Conservation (phyloP, 2,113 vertebrate genomes). For the Protobothrops mucrosquamatus region DNA sequence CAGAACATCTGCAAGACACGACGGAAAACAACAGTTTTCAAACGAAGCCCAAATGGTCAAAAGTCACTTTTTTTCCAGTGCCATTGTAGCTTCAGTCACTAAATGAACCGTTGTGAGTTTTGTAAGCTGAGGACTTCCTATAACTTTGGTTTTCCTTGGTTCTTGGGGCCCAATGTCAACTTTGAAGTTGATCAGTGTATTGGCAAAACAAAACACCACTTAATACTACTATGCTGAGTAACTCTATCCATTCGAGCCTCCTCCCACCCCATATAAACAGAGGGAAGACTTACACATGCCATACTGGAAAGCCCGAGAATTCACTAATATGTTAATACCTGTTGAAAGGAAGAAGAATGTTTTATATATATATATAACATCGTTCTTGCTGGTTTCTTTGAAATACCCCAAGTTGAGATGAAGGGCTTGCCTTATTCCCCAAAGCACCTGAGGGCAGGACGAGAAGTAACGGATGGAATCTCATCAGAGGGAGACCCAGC, state of each 20-base stretch:
- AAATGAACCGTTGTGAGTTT: too few relatives aligned
- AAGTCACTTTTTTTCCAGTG: too few relatives aligned
- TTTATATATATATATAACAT: not conserved
- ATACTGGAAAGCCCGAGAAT: conserved; percentile 91
- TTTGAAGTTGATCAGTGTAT: too few relatives aligned
- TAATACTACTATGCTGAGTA: not conserved
- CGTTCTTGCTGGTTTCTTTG: not conserved
- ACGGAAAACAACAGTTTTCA: not conserved
- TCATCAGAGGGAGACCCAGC: rapidly evolving
- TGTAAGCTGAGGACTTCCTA: too few relatives aligned
- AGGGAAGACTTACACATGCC: conserved; percentile 87
- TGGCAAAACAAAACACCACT: not conserved
- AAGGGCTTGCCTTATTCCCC: not conserved
- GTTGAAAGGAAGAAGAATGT: conserved; percentile 35
- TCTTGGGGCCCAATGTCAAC: too few relatives aligned
- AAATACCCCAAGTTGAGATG: not conserved
- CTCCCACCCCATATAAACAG: not conserved
- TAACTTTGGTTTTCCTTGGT: too few relatives aligned
- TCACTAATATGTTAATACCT: conserved; percentile 96
- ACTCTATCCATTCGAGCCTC: too few relatives aligned
- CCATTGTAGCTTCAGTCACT: too few relatives aligned
- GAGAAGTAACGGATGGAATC: not conserved
- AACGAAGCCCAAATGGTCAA: not conserved
- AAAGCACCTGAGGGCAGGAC: not conserved
- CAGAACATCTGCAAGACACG: conserved; percentile 80